Evolutionary conservation across 2,797 vertebrate species (phyloP), one percentile per base, ranked within the genome.

Genomic region (Crypturellus tataupa): DNA sequence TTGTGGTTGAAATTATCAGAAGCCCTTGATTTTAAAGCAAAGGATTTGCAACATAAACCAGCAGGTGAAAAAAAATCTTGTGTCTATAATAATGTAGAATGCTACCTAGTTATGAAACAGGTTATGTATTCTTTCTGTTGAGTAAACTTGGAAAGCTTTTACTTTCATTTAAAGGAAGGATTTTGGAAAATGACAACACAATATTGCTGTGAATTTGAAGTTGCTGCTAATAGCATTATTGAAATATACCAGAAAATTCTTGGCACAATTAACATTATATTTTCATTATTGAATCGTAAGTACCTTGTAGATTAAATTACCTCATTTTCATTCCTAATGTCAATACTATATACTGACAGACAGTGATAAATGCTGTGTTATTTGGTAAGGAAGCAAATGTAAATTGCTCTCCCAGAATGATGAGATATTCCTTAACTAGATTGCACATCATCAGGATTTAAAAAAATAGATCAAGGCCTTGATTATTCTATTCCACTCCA

Each of bases 391-490:
- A 91, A 91, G 37, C 31, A 70, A 93, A 88, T n/a, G 68, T 94
- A 89, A 96, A 95, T 95, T 88, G 88, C 77, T 95, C 65, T 91
- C 88, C 86, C 31, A 65, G 70, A 93, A 92, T 3, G 6, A 69
- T 87, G 77, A 88, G n/a, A 51, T 85, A 90, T 83, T 87, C 70
- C 87, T 93, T 96, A 95, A 96, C 89, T 95, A 92, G 68, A 35
- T 51, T 94, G 68, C 96, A 96, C 87, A 95, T 97, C 95, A 96
- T 58, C 46, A 91, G 39, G 56, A 70, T 86, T 93, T 93, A 93
- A 90, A 86, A 86, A 86, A 76, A 90, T 87, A 89, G 37, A 90
- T 95, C 59, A 94, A 92, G 46, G 39, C 35, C 49, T 89, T 82
- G 68, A 89, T 81, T 90, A 75, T 62, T 76, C 56, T 75, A 31